Percentiles rank a stretch among this genome's conserved stretches.
These are phyloP conservation scores for Drosophila leonis DNA, from an alignment of 2,888 invertebrate genomes.

Conservation along the genomic window DNA sequence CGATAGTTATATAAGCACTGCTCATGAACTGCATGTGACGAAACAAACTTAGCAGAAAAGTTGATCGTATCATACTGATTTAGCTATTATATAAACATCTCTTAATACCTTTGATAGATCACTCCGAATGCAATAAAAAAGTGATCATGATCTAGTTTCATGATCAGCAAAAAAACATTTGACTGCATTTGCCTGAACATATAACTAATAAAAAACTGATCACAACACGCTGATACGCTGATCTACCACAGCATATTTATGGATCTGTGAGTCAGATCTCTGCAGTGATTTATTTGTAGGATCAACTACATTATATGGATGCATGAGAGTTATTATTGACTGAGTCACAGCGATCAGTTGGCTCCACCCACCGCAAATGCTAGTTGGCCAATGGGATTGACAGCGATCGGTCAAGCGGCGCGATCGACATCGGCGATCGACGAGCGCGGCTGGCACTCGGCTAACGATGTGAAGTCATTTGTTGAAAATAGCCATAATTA, in stretches of 20 bases:
- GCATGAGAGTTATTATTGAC: slow-evolving; percentile 13
- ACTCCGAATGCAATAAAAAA: neutral
- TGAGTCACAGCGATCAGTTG: slow-evolving; percentile 31
- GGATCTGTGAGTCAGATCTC: slow-evolving; percentile 21
- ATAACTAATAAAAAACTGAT: neutral
- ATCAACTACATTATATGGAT: slow-evolving; percentile 3
- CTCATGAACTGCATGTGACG: neutral
- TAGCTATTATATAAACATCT: neutral
- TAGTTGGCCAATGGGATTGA: slow-evolving; percentile 44
- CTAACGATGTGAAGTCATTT: slow-evolving; percentile 64
- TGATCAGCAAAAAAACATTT: neutral
- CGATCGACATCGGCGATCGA: slow-evolving; percentile 33
- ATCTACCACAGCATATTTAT: neutral
- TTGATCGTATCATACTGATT: neutral
- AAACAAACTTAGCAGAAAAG: neutral
- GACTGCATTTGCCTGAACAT: neutral
- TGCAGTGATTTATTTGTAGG: slow-evolving; percentile 18
- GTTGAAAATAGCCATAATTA: slow-evolving; percentile 72
- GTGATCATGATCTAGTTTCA: neutral
- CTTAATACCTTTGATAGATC: neutral
- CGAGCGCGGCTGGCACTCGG: slow-evolving; percentile 27
- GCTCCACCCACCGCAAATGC: slow-evolving; percentile 40
- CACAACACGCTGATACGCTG: neutral
- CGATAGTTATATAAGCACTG: neutral
- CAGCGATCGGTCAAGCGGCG: slow-evolving; percentile 38